A percentile compares a stretch with the other conserved stretches of the same genome.
phyloP scores from a whole-genome alignment of 2,113 vertebrate genomes.

The Melozone crissalis region DNA sequence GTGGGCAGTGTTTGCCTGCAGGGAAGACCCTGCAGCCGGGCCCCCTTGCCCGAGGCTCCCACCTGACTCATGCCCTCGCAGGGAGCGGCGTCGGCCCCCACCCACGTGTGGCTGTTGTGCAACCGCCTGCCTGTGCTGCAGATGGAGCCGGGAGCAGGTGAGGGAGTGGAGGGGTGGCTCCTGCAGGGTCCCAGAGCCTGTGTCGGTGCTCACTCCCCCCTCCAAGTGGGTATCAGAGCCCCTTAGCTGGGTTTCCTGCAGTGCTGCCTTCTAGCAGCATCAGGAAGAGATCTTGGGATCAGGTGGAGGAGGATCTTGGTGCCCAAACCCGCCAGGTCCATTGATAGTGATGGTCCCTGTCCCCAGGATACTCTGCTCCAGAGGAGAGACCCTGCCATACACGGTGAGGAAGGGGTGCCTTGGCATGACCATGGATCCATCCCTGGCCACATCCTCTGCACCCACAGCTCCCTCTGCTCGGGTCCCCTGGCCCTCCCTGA shows the following conservation, averaged over 20 bases:
- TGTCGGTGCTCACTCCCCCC: accelerated
- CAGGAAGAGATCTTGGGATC: not conserved
- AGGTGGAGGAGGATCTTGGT: not conserved
- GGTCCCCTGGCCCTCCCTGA: not conserved
- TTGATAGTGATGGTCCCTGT: not conserved
- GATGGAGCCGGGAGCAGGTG: not conserved
- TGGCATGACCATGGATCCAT: accelerated
- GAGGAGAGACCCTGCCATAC: accelerated
- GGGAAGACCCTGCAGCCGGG: not conserved
- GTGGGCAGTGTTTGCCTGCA: not conserved
- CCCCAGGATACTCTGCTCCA: not conserved
- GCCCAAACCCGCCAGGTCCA: not conserved
- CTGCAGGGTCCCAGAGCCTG: not conserved
- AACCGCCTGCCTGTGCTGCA: not conserved
- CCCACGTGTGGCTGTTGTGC: slow-evolving; percentile 44
- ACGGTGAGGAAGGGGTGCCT: not conserved
- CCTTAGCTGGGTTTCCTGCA: not conserved
- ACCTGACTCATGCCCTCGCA: slow-evolving; percentile 23
- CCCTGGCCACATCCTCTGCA: no score
- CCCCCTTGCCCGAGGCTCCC: not conserved
- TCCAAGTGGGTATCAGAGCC: not conserved
- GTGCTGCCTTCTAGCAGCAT: not conserved
- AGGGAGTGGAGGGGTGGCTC: not conserved
- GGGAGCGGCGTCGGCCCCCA: slow-evolving; percentile 7
- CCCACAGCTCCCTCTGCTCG: not conserved